Percentiles rank a stretch among this genome's conserved stretches.
Conservation (phyloP, 2,888 invertebrate species). For the Callyntrura guangdongensis region DNA sequence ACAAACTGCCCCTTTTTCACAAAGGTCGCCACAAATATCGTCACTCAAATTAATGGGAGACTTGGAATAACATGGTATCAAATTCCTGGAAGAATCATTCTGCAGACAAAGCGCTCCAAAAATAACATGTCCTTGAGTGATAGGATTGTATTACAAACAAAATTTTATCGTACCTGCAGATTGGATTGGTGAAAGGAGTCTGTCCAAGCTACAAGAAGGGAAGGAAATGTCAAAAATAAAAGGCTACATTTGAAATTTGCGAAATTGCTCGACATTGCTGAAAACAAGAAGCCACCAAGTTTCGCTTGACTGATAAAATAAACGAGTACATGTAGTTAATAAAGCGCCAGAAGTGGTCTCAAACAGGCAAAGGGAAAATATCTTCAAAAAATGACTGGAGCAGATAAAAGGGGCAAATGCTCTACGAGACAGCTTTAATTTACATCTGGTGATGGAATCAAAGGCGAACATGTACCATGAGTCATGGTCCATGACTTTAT, state of each 20-base stretch:
- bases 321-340: no score
- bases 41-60: constrained; percentile 58
- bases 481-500: no score
- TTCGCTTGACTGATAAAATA: no score
- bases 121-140: not conserved
- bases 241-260: not conserved
- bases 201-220: not conserved
- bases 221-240: not conserved
- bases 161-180: constrained; percentile 36
- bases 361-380: no score
- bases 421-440: no score
- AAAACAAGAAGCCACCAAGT: not conserved
- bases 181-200: not conserved
- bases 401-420: no score
- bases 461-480: no score
- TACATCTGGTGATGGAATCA: no score
- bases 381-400: no score
- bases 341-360: no score
- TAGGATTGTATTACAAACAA: constrained; percentile 37
- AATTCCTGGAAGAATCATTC: constrained; percentile 35
- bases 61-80: constrained; percentile 56
- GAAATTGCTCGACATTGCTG: constrained; percentile 25
- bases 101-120: not conserved
- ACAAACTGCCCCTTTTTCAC: constrained; percentile 54
- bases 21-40: constrained; percentile 64